These are phyloP conservation scores for Hybognathus amarus DNA, from an alignment of 2,797 vertebrate species.

Conservation along the genomic window DNA sequence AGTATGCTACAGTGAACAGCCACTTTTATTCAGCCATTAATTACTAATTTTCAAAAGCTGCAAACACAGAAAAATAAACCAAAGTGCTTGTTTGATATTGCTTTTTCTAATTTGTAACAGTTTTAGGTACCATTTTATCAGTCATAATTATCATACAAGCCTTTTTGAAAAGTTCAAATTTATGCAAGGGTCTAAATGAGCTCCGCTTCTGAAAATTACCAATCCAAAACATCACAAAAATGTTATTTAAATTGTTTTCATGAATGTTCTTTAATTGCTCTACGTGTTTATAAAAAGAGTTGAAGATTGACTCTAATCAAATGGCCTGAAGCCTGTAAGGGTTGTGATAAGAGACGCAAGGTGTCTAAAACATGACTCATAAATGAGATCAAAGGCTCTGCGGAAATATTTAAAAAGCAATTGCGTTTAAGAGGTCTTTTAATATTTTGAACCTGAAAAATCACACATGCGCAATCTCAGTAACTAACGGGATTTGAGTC, in stretches of 20 bases:
- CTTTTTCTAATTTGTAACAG: not conserved
- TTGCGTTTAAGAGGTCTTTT: conserved; percentile 18
- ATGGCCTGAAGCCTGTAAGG: conserved; percentile 57
- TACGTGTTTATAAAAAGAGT: not conserved
- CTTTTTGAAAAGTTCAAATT: conserved; percentile 22
- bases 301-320: conserved; percentile 45
- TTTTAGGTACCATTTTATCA: conserved; percentile 10
- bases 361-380: conserved; percentile 38
- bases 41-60: conserved; percentile 16
- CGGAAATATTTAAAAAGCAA: conserved; percentile 22
- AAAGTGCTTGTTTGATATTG: conserved; percentile 13
- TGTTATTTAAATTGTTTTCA: not conserved
- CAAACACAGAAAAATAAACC: not conserved
- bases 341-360: conserved; percentile 50
- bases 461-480: not conserved
- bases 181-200: not conserved
- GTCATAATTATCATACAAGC: conserved; percentile 20
- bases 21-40: conserved; percentile 5
- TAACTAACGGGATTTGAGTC: not conserved
- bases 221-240: conserved; percentile 19
- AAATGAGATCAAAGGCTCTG: conserved; percentile 50
- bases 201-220: conserved; percentile 16
- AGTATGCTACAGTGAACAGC: not conserved
- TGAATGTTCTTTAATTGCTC: conserved; percentile 14
- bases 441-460: not conserved